Base-by-base conservation (phyloP, 2,888 invertebrate species). In the Cotesia congregata region DNA sequence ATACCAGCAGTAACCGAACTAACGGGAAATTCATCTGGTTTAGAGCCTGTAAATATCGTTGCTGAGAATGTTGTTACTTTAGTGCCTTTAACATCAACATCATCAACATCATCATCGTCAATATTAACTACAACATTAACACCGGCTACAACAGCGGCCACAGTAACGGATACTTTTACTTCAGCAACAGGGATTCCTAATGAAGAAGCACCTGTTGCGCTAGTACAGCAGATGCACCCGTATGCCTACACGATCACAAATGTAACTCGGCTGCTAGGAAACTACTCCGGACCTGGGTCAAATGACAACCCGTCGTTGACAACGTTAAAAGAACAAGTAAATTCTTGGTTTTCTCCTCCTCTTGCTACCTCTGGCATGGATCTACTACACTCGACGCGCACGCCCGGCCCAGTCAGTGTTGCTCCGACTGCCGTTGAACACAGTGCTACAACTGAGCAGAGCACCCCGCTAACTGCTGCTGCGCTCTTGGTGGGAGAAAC, bases 171-270 rank as follows among this genome's bases (percentile, higher is more conserved):
- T 12, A 50, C 12, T 50, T 7, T 7, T 50, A 50, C 50, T 50
- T 12, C 50, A 50, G 50, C 12, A 50, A 50, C 15, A 65, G 60
- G 39, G 69, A 67, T 68, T 64, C 69, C 72, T 67, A 77, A 70
- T 70, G 74, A 59, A 74, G n/a, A 61, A 65, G 41, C 79, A 79
- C 71, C 79, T 71, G 80, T 60, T 67, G 76, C 78, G 76, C 75
- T 82, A 75, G 67, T 80, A 77, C 82, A 81, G 76, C 84, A 82
- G 77, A 86, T 86, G 81, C 86, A 88, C 83, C 85, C 86, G 81
- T 88, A 88, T 84, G 86, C 88, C 79, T 89, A 88, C 82, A 88
- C 88, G 85, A 88, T 88, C 85, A 88, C 87, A 78, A 88, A 88
- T 84, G 85, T 87, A 85, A 88, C 88, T 83, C 85, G 87, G 80